Base-by-base conservation (phyloP, 1,140 invertebrate species). In the Hesperophylax magnus region DNA sequence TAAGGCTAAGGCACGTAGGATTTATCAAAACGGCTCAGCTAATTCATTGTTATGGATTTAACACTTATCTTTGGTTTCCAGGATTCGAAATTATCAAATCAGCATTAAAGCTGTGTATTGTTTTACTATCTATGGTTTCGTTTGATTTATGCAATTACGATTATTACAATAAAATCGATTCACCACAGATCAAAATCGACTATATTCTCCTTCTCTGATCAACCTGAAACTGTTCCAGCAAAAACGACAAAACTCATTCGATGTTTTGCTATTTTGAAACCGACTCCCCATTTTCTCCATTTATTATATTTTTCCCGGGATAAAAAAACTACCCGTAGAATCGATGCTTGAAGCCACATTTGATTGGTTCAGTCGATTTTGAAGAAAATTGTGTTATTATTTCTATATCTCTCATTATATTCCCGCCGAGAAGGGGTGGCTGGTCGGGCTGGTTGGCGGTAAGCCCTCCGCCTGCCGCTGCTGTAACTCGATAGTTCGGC, bases 311-410 rank as follows among this genome's bases (percentile, higher is more conserved):
- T 53, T 71, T 71, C 63, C 31, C 15, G 1, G 18, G 11, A 71
- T 71, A 71, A 71, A 71, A 71, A 71, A 47, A 65, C 67, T 52
- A 52, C 14, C n/a, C n/a, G 67, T 20, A 8, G 39, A 71, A 71
- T 39, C 31, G 67, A 71, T 14, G 67, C 8, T 17, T 31, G 61
- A 69, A 69, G 65, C 39, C 67, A 52, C 67, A 71, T 52, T 67
- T 71, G 67, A 71, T 71, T 71, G 67, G 67, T 20, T 71, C 67
- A 71, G 18, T 47, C 63, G 22, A 67, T 67, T 71, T 71, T 71
- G 67, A 71, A 71, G 67, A 71, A 52, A 71, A 71, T 71, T 71
- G 39, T 52, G 67, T 71, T 71, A 71, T 53, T 39, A 20, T 71
- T 71, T 71, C 31, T 71, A 20, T 71, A 47, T 71, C 67, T 71